Base-by-base conservation (phyloP, 2,888 invertebrate species). In the Stenoptilia bipunctidactyla region DNA sequence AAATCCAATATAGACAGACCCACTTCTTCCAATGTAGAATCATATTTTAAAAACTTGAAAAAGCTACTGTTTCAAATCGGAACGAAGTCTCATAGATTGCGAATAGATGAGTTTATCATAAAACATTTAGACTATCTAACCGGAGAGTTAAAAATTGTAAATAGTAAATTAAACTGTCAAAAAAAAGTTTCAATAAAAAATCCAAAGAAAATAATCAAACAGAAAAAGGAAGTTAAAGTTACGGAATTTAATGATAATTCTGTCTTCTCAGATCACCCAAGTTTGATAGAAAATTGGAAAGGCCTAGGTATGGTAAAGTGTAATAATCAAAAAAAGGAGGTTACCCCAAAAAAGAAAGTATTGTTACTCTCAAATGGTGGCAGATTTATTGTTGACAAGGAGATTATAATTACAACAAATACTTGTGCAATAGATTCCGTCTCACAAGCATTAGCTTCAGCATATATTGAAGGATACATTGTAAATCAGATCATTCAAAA, bases 391-490 rank as follows among this genome's bases (percentile, higher is more conserved):
- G 2, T 36, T 13, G 25, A 13, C 25, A 34, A 13, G 9, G 15
- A 9, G 14, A 25, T 25, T 5, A 9, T 25, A 25, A 25, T 25
- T 25, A 25, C 25, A 6, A 25, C 25, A 6, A 25, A 25, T 25
- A 25, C 25, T 6, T 25, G 25, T 25, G 25, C 25, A 6, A 15
- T 15, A n/a, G 15, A 15, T 13, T 14, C 36, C n/a, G 34, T 41
- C 1, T 35, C 27, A 9, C 38, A 38, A 36, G 35, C 35, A 15
- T 38, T 41, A 27, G 38, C 35, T 15, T n/a, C 35, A 9, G 15
- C 15, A 38, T 41, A 44, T 41, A 38, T 37, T 40, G 41, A 44
- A 41, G 41, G 44, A 44, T 34, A 34, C 40, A 44, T 36, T 35
- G 37, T 39, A 44, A 40, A 3, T 39, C 41, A 34, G 38, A 41